Evolutionary conservation across 1,140 invertebrate genomes (phyloP).

Genomic region (Saxidomus purpurata): DNA sequence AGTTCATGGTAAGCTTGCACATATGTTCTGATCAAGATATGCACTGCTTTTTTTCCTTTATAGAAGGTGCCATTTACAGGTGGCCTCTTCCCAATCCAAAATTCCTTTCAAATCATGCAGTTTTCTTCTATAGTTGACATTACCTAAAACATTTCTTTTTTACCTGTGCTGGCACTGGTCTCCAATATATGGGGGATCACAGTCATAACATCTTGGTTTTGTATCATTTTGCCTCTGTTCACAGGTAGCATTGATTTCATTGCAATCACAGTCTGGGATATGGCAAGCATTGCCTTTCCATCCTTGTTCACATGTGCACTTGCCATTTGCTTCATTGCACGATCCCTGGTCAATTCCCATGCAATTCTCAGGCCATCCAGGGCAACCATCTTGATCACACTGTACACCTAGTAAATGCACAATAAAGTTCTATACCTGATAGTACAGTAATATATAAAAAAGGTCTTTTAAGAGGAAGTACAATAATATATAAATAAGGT

Average conservation of each 20-base stretch:
- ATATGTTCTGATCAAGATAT: no score
- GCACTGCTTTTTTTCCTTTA: no score
- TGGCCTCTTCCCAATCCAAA: no score
- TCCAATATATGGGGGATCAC: constrained; percentile 68
- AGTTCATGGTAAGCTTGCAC: no score
- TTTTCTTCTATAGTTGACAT: no score
- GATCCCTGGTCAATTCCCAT: constrained; percentile 64
- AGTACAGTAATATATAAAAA: no score
- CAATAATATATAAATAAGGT: neutral
- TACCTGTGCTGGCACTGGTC: constrained; percentile 69
- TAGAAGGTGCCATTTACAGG: no score
- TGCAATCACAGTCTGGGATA: constrained; percentile 72
- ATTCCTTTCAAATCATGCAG: no score
- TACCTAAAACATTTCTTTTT: no score
- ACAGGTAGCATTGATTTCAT: constrained; percentile 61
- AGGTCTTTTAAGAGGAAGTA: no score
- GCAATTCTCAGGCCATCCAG: constrained; percentile 73
- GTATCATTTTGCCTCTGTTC: constrained; percentile 28
- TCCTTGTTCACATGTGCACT: constrained; percentile 69
- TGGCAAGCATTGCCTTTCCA: constrained; percentile 69
- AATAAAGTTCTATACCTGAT: neutral
- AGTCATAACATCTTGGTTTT: constrained; percentile 69
- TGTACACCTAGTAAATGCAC: constrained; percentile 37
- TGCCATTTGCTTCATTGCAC: constrained; percentile 63
- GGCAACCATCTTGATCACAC: constrained; percentile 74